Percentiles rank a stretch among this genome's conserved stretches.
phyloP scores from a whole-genome alignment of 2,888 invertebrate species.

The Eupithecia insigniata region DNA sequence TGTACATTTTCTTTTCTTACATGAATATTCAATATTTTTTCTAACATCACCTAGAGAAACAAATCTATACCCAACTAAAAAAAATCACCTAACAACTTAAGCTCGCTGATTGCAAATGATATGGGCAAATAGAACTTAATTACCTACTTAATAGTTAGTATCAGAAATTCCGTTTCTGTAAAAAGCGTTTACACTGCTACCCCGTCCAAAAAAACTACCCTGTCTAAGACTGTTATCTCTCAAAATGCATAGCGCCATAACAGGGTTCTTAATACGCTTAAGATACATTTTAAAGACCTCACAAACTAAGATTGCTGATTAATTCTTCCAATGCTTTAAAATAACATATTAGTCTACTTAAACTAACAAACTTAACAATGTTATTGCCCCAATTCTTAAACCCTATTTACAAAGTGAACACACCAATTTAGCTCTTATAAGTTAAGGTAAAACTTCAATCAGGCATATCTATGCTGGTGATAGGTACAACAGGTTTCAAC shows the following conservation, averaged over 20 bases:
- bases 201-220: not conserved
- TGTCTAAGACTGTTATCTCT: not conserved
- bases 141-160: not conserved
- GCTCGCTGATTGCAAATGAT: not conserved
- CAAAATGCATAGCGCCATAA: not conserved
- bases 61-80: not conserved
- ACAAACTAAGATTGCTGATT: not conserved
- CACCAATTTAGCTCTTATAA: conserved; percentile 58
- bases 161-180: not conserved
- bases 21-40: not conserved
- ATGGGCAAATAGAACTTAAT: not conserved
- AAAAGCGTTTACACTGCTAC: not conserved
- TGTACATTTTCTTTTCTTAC: not conserved
- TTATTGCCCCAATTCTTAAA: conserved; percentile 68
- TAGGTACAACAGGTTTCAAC: conserved; percentile 94
- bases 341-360: conserved; percentile 51
- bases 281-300: not conserved
- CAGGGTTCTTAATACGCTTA: not conserved
- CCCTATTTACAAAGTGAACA: conserved; percentile 66
- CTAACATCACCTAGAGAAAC: not conserved
- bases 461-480: conserved; percentile 95
- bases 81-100: not conserved
- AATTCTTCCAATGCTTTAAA: not conserved
- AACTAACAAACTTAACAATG: conserved; percentile 76
- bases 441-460: conserved; percentile 85